Conservation (phyloP, 2,797 vertebrate genomes). For the Heliangelus exortis region DNA sequence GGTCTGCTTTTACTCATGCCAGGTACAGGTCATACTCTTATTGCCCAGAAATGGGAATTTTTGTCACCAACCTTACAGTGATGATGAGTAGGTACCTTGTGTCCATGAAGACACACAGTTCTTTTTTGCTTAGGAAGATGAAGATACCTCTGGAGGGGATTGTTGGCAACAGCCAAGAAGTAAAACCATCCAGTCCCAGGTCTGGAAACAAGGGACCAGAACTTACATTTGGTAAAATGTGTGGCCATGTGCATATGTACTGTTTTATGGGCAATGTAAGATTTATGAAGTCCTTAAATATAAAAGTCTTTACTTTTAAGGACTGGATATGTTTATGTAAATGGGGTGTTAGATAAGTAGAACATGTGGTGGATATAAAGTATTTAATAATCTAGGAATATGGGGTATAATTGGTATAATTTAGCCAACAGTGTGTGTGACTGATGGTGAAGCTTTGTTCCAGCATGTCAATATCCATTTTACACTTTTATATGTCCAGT, state of each 20-base stretch:
- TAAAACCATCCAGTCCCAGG: background rate
- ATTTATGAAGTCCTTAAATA: constrained; percentile 14
- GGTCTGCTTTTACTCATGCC: background rate
- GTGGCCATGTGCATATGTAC: background rate
- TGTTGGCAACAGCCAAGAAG: background rate
- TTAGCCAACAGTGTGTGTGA: background rate
- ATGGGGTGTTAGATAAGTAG: background rate
- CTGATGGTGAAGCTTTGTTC: background rate
- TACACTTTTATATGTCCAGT: background rate
- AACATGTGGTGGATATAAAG: background rate
- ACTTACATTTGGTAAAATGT: background rate
- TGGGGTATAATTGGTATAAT: background rate
- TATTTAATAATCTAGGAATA: background rate
- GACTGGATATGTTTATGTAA: background rate
- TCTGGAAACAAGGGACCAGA: background rate
- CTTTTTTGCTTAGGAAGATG: background rate
- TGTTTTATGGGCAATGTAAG: background rate
- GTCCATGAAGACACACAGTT: background rate
- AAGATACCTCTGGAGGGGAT: background rate
- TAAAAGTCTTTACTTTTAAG: background rate
- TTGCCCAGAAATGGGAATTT: background rate
- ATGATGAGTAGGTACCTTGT: background rate
- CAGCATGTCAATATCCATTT: background rate
- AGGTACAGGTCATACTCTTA: background rate
- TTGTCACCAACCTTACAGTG: accelerated